Evolutionary conservation across 2,113 vertebrate genomes (phyloP), one percentile per base, ranked within the genome.

Genomic region (Polypterus bichir): DNA sequence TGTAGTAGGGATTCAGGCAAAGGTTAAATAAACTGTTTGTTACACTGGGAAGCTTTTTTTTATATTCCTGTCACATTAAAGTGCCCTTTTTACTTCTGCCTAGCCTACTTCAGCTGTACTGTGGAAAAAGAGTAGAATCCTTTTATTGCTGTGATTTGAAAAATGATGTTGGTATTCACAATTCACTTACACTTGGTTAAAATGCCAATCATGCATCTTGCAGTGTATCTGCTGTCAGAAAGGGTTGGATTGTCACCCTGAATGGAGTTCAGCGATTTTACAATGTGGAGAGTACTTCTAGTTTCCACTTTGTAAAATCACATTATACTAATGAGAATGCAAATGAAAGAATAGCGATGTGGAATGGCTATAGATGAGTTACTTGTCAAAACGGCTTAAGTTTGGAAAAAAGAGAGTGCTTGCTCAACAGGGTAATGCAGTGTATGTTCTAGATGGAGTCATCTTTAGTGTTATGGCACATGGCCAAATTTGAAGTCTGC

Each of bases 301-400:
- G 55, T 27, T 82, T 80, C 75, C 63, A 69, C 75, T 87, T 86
- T 77, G 77, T 68, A 74, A 78, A 86, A 85, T 82, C 69, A 67
- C 79, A 76, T 89, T 89, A 89, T 81, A 76, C 79, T 91, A 92
- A 94, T 88, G 87, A 92, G 89, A 81, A 92, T 81, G 80, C 76
- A 88, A 93, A 84, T 87, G 82, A 84, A 86, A 82, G 82, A 74
- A 81, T 82, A 84, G 81, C 85, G 81, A 80, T 85, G 84, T 79
- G 88, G 86, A 87, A 84, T 71, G 64, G 80, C 81, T 79, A 68
- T 78, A 78, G 87, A 90, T 78, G 84, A 86, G 83, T 66, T 70
- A 64, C 71, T 80, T 88, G 90, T 94, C 90, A 89, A 79, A 82
- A 84, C 76, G 73, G 71, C 74, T 91, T 87, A 88, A 66, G 79